Percentiles rank a stretch among this genome's conserved stretches.
Evolutionary conservation across 2,888 invertebrate genomes (phyloP).

Genomic region (Rhimphoctona megacephalus): DNA sequence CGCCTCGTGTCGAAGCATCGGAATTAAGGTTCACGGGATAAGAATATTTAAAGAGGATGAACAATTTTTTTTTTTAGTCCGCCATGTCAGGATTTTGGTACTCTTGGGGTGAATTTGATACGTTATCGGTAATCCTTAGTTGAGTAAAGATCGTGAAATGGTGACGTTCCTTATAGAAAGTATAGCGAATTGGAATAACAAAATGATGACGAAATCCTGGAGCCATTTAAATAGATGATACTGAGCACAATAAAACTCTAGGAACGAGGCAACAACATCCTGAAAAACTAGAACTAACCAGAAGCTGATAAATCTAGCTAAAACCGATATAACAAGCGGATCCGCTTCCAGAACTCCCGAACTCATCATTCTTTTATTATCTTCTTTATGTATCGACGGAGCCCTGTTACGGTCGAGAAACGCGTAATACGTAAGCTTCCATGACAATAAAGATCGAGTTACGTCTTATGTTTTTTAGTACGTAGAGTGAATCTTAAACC

Average conservation of each 20-base stretch:
- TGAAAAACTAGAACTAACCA: slow-evolving; percentile 4
- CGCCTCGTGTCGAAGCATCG: slow-evolving; percentile 30
- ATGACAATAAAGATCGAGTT: slow-evolving; percentile 3
- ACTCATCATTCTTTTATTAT: slow-evolving; percentile 49
- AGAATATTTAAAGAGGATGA: slow-evolving; percentile 46
- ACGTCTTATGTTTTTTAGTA: slow-evolving; percentile 22
- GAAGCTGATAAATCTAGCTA: slow-evolving; percentile 36
- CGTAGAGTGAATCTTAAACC: slow-evolving; percentile 51
- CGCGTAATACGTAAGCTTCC: slow-evolving; percentile 1
- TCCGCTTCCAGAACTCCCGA: slow-evolving; percentile 15
- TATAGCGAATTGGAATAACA: background rate
- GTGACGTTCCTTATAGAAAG: background rate
- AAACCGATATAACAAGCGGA: slow-evolving; percentile 45
- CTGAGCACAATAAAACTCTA: background rate
- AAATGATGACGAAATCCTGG: background rate
- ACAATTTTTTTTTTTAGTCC: background rate
- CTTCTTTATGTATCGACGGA: slow-evolving; percentile 22
- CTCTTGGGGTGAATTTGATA: background rate
- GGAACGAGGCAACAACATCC: background rate
- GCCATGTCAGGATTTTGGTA: slow-evolving; percentile 1
- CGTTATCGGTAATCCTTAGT: background rate
- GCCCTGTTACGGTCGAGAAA: background rate
- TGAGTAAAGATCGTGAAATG: background rate
- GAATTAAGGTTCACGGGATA: slow-evolving; percentile 51
- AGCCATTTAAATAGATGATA: background rate